Conservation (phyloP, 2,113 vertebrate species). For the Hyperopisus bebe region DNA sequence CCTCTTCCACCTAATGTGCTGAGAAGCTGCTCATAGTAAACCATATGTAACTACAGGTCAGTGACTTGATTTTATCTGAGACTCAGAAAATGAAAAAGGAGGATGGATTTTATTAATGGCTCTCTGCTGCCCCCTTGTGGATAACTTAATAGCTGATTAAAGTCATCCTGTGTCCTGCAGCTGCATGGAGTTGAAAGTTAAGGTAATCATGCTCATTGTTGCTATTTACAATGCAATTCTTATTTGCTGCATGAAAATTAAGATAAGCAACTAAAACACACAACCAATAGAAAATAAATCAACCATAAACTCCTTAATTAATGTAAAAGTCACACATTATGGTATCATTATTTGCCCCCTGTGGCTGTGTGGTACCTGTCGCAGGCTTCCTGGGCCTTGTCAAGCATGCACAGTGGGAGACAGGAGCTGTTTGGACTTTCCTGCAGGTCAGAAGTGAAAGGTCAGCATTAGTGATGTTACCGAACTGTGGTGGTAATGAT, state of each 20-base stretch:
- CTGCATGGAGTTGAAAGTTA: background rate
- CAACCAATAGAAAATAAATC: background rate
- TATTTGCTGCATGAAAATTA: background rate
- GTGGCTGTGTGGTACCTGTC: slow-evolving; percentile 50
- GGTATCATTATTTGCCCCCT: background rate
- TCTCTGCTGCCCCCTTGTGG: slow-evolving; percentile 57
- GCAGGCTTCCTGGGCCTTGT: slow-evolving; percentile 58
- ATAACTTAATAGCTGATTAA: background rate
- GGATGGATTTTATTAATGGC: slow-evolving; percentile 38
- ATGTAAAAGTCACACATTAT: background rate
- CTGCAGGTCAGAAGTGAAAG: slow-evolving; percentile 39
- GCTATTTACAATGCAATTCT: background rate
- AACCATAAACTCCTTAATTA: background rate
- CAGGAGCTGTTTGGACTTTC: slow-evolving; percentile 61
- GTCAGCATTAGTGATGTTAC: background rate
- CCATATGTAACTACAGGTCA: slow-evolving; percentile 21
- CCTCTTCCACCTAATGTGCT: slow-evolving; percentile 64
- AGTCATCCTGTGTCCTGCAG: background rate
- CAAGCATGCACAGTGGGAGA: slow-evolving; percentile 58
- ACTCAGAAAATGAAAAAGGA: background rate
- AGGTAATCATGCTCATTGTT: background rate
- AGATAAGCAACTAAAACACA: background rate
- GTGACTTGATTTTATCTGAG: background rate
- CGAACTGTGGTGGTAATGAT: background rate
- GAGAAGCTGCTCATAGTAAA: slow-evolving; percentile 49